Base-by-base conservation (phyloP, 2,888 invertebrate species). In the Liodrosophila aerea region DNA sequence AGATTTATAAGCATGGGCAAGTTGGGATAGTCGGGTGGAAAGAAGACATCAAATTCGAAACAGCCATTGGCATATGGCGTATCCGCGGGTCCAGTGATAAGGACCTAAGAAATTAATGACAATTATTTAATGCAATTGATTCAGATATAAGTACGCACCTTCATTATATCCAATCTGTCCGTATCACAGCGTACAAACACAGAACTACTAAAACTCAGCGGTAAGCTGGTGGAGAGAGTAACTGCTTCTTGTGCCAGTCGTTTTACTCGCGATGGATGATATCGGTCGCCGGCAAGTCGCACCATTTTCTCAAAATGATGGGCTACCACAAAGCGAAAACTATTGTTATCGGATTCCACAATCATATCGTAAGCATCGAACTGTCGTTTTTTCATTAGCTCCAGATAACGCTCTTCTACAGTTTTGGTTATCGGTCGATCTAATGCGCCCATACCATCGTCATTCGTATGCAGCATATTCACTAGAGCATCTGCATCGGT, bases 171-270 rank as follows among this genome's bases (percentile, higher is more conserved):
- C 74, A 98, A 92, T 64, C 98, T 92, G 90, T 98, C 97, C 64
- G 96, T 95, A 91, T 98, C 98, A 90, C 97, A 97, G 75, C 98
- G 93, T 69, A 98, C 97, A 92, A 98, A 98, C 66, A 98, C 98
- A 70, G 96, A 96, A 89, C 97, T 97, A 90, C 96, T 96, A 90
- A 95, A 96, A 44, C 97, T 97, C 56, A 98, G 93, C 67, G 98
- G 98, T 85, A 98, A 92, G 73, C 96, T 95, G 57, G 97, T 97
- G 71, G 97, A 96, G 47, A 98, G 92, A 27, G 98, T 98, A 65
- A 97, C 97, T 39, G 97, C 95, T 91, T 98, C 98, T 91, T 98
- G 98, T 50, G 98, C 98, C 51, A 98, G 92, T 13, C 98, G 93
- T 90, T 97, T 96, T 80, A 97, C 95, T 69, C 98, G 92, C 31